These are phyloP conservation scores for Varanus salvator DNA, from an alignment of 2,113 vertebrate genomes.

Conservation along the genomic window DNA sequence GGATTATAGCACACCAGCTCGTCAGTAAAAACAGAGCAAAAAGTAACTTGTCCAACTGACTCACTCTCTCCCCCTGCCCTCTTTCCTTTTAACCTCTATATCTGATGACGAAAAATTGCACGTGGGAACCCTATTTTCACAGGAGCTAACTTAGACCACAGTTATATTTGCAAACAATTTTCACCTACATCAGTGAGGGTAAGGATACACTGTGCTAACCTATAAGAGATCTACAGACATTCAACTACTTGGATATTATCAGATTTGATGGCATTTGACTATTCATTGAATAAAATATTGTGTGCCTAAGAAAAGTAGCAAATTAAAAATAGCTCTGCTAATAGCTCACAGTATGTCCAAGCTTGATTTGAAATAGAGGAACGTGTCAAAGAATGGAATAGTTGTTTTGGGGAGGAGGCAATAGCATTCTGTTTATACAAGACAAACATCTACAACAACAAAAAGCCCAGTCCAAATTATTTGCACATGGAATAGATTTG, in stretches of 20 bases:
- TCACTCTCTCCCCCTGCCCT: background rate
- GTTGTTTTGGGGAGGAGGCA: background rate
- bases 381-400: background rate
- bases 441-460: background rate
- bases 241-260: conserved; percentile 2
- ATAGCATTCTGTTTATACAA: background rate
- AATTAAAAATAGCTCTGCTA: conserved; percentile 45
- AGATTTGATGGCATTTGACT: conserved; percentile 31
- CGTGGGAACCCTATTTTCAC: background rate
- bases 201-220: background rate
- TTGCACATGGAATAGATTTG: conserved; percentile 18
- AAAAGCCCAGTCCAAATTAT: conserved; percentile 24
- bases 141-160: conserved; percentile 38
- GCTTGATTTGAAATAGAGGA: conserved; percentile 21
- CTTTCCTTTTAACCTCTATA: background rate
- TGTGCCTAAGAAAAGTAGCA: conserved; percentile 49
- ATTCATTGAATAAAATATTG: background rate
- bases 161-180: conserved; percentile 32
- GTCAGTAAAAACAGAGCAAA: conserved; percentile 48
- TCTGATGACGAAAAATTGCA: conserved; percentile 16
- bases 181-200: background rate
- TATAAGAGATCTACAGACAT: background rate
- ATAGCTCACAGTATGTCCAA: conserved; percentile 31
- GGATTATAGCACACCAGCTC: conserved; percentile 57
- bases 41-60: conserved; percentile 30